A percentile compares a stretch with the other conserved stretches of the same genome.
Conservation (phyloP, 2,888 invertebrate species). For the Apamea crenata region DNA sequence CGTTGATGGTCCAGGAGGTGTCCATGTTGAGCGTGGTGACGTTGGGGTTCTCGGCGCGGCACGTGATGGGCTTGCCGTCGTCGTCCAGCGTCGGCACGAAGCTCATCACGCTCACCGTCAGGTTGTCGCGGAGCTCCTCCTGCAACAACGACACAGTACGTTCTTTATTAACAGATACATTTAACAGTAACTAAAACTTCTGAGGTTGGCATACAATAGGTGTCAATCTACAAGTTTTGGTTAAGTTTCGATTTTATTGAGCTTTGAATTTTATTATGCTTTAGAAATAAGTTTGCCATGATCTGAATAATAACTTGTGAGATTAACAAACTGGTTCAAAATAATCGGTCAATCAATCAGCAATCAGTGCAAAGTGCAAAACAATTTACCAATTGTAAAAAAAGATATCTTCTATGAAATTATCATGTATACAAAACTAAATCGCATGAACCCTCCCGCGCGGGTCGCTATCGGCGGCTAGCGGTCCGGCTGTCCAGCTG, state of each 20-base stretch:
- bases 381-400: background rate
- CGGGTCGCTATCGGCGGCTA: background rate
- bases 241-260: background rate
- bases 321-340: background rate
- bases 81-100: conserved; percentile 97
- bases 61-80: conserved; percentile 96
- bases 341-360: background rate
- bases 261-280: background rate
- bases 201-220: background rate
- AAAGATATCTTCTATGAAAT: background rate
- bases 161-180: background rate
- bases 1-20: conserved; percentile 96
- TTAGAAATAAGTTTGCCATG: background rate
- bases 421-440: background rate
- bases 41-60: conserved; percentile 97
- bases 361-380: background rate
- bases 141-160: conserved; percentile 77
- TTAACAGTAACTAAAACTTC: background rate
- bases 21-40: conserved; percentile 95
- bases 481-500: conserved; percentile 8
- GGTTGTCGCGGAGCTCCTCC: conserved; percentile 95
- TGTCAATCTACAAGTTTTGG: background rate
- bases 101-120: conserved; percentile 96
- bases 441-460: conserved; percentile 1
- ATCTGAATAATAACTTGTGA: background rate